Evolutionary conservation across 2,888 invertebrate species (phyloP), one percentile per base, ranked within the genome.

Genomic region (Girardia tigrina): DNA sequence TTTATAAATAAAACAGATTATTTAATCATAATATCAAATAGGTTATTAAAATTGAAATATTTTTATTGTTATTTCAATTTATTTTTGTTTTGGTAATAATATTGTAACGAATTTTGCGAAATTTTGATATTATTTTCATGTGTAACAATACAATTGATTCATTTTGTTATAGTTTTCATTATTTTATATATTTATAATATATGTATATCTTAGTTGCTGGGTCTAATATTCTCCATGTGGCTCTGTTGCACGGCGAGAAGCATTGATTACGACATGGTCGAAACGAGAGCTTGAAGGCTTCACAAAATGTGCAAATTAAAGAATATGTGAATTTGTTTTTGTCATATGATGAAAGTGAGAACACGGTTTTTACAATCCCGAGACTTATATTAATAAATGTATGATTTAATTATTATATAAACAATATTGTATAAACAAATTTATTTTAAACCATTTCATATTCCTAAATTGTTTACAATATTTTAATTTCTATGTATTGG

Each of bases 181-280:
- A n/a, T n/a, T n/a, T n/a, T n/a, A n/a, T n/a, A n/a, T n/a, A n/a
- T n/a, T n/a, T n/a, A n/a, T n/a, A n/a, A n/a, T n/a, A n/a, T n/a
- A n/a, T n/a, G n/a, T 42, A 42, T 42, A 14, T 42, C n/a, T 26
- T 26, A 70, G 70, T 70, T 70, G 70, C 8, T 70, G 23, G 70
- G 70, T 70, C 70, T 70, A 8, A 70, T 70, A 20, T 70, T 70
- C n/a, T 70, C 70, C 70, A 70, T 70, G 70, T 20, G 20, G 12
- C 70, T 70, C 6, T 70, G 70, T 26, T 70, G 70, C 20, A 70
- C 36, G 8, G 36, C 36, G 36, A 36, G 36, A 36, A 36, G 36
- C 36, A 36, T 36, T 36, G 36, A 36, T 36, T 36, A 36, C 36
- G 36, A 36, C 36, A 36, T 36, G 36, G 36, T 36, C 36, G 36